phyloP scores from a whole-genome alignment of 2,113 vertebrate species.

The Merops nubicus region DNA sequence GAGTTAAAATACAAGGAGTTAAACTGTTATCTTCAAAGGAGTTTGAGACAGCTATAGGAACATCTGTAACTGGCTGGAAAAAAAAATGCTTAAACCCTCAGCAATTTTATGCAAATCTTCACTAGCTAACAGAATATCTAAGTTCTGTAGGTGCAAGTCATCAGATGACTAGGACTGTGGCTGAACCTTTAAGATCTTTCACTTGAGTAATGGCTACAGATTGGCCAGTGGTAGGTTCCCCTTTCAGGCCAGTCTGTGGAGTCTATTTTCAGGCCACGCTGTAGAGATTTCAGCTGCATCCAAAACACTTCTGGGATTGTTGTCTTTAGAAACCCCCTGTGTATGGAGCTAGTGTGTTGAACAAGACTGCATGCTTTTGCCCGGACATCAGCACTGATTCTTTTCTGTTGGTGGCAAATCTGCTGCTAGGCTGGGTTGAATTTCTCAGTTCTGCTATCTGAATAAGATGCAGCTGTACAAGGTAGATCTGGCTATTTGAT shows the following conservation, averaged over 20 bases:
- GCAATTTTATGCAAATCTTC: neutral
- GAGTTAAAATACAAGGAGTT: neutral
- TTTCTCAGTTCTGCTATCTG: neutral
- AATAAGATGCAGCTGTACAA: neutral
- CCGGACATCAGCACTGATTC: neutral
- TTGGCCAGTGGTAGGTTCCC: neutral
- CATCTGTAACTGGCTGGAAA: neutral
- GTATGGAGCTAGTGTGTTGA: neutral
- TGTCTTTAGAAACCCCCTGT: neutral
- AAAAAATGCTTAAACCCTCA: neutral
- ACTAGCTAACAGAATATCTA: fast-evolving
- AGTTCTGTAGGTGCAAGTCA: neutral
- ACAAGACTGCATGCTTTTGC: neutral
- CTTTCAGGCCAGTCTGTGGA: fast-evolving
- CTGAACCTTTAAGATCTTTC: neutral
- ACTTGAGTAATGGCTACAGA: neutral
- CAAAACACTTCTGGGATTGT: too few species aligned
- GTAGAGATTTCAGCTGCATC: neutral
- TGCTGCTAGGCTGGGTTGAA: neutral
- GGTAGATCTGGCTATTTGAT: neutral
- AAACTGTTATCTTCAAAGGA: neutral
- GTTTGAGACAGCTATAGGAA: neutral
- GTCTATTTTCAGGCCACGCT: neutral
- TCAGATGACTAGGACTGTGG: neutral
- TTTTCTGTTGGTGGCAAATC: neutral